These are phyloP conservation scores for Python bivittatus DNA, from an alignment of 2,113 vertebrate genomes.

Conservation along the genomic window DNA sequence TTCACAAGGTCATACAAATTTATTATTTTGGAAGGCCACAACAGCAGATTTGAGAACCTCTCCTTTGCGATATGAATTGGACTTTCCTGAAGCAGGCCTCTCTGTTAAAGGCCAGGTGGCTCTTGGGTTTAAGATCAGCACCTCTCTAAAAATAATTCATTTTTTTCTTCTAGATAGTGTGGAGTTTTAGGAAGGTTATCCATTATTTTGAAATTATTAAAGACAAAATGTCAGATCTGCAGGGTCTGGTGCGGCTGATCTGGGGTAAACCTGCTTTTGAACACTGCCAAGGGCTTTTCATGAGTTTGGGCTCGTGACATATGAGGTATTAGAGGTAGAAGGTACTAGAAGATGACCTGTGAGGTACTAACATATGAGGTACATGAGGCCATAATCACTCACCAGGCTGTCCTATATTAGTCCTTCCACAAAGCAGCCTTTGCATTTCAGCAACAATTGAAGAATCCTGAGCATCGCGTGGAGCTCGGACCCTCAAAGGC, in stretches of 20 bases:
- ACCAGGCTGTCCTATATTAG: slow-evolving; percentile 41
- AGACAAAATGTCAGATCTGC: slow-evolving; percentile 63
- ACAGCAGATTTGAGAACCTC: too few relatives aligned
- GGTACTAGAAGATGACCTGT: too few relatives aligned
- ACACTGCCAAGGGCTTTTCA: slow-evolving; percentile 41
- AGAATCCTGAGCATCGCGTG: slow-evolving; percentile 37
- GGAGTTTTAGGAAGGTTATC: slow-evolving; percentile 45
- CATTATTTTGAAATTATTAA: slow-evolving; percentile 65
- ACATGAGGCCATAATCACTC: slow-evolving; percentile 39
- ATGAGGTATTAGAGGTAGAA: slow-evolving; percentile 40
- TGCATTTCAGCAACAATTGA: slow-evolving; percentile 65
- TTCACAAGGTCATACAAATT: too few relatives aligned
- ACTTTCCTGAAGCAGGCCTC: background rate
- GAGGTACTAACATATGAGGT: background rate
- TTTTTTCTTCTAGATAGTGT: slow-evolving; percentile 23
- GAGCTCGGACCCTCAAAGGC: slow-evolving; percentile 29
- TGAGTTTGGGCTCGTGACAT: slow-evolving; percentile 7
- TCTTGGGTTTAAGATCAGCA: too few relatives aligned
- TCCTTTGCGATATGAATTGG: too few relatives aligned
- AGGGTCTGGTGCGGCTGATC: slow-evolving; percentile 55
- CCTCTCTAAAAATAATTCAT: background rate
- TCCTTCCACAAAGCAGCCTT: slow-evolving; percentile 50
- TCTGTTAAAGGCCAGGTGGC: too few relatives aligned
- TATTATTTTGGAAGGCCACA: too few relatives aligned
- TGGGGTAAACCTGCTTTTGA: slow-evolving; percentile 57